Percentiles rank a stretch among this genome's conserved stretches.
Evolutionary conservation across 2,113 vertebrate species (phyloP).

Genomic region (Albula glossodonta): DNA sequence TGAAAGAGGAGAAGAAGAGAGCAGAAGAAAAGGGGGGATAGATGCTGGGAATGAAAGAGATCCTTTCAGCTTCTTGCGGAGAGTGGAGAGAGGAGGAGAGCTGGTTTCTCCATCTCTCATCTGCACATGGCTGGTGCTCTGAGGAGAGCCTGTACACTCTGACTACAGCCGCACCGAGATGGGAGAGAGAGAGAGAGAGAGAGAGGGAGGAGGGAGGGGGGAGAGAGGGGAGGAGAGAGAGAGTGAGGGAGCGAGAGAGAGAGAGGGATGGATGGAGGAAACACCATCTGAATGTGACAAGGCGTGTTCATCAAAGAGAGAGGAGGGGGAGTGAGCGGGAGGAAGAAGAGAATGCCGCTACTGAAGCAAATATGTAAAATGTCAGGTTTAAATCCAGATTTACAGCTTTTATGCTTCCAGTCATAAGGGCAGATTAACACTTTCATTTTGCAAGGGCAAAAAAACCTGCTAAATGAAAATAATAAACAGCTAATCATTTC

Average conservation of each 20-base stretch:
- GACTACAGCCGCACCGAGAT: constrained; percentile 60
- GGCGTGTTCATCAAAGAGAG: constrained; percentile 75
- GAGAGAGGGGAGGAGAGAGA: constrained; percentile 24
- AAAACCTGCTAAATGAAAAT: neutral
- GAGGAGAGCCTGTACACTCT: constrained; percentile 75
- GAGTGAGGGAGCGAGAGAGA: constrained; percentile 42
- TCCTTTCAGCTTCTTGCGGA: constrained; percentile 78
- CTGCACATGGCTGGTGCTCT: constrained; percentile 78
- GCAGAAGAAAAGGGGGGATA: constrained; percentile 63
- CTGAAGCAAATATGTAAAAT: constrained; percentile 14
- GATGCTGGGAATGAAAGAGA: constrained; percentile 60
- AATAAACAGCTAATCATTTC: neutral
- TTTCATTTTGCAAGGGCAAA: no score
- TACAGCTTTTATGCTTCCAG: neutral
- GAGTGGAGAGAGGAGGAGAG: constrained; percentile 73
- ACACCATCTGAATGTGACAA: constrained; percentile 81
- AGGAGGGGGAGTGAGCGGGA: constrained; percentile 30
- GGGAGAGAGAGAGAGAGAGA: constrained; percentile 31
- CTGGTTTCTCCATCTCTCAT: constrained; percentile 75
- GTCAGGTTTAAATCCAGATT: neutral
- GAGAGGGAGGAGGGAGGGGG: constrained; percentile 31
- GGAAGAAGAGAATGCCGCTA: neutral
- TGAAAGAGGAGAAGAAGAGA: neutral
- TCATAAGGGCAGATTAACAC: neutral
- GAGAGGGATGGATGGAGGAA: constrained; percentile 57